phyloP scores from a whole-genome alignment of 2,797 vertebrate genomes.

The Aldrovandia affinis region DNA sequence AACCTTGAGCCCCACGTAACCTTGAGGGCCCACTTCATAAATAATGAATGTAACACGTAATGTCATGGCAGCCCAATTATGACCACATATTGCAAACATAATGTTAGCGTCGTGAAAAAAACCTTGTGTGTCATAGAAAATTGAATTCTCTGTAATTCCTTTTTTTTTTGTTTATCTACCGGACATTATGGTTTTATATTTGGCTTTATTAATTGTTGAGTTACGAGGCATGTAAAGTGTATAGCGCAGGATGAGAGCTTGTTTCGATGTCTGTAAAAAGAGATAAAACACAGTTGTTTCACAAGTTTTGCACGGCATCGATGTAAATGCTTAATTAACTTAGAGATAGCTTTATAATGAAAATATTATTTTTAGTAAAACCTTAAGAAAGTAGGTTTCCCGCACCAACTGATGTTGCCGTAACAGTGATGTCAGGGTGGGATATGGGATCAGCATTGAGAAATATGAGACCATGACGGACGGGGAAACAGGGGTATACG shows the following conservation, averaged over 20 bases:
- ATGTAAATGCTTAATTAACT: neutral
- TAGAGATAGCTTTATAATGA: neutral
- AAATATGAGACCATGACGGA: neutral
- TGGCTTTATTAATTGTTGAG: neutral
- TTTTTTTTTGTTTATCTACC: neutral
- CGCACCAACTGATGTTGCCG: neutral
- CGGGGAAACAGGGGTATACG: neutral
- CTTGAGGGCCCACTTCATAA: slow-evolving; percentile 1
- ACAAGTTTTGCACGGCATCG: neutral
- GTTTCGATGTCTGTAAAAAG: neutral
- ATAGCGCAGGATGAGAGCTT: neutral
- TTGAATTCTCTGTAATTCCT: neutral
- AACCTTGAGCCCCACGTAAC: neutral
- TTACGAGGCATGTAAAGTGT: neutral
- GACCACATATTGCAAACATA: neutral
- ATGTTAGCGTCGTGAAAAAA: neutral
- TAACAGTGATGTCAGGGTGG: neutral
- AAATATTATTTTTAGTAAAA: neutral
- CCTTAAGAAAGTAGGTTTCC: neutral
- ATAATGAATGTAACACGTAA: neutral
- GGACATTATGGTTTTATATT: neutral
- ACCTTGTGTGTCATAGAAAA: neutral
- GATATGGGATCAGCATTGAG: neutral
- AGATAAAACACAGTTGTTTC: neutral
- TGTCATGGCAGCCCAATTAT: neutral